These are phyloP conservation scores for Corbicula japonica DNA, from an alignment of 2,888 invertebrate genomes.

Conservation along the genomic window DNA sequence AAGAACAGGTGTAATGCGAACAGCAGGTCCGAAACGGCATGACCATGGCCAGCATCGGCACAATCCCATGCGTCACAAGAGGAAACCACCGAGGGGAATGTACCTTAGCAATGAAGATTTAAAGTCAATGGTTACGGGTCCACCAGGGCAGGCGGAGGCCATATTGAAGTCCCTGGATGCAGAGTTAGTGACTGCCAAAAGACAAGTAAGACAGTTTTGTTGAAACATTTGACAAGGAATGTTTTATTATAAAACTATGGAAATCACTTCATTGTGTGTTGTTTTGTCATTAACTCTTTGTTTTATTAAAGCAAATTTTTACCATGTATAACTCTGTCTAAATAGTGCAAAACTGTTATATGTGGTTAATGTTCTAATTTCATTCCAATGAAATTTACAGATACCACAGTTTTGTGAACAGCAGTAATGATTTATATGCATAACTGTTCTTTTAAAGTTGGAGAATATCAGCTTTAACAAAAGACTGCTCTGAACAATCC, in stretches of 20 bases:
- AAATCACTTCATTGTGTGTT: background rate
- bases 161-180: conserved; percentile 97
- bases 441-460: no score
- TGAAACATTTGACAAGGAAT: no score
- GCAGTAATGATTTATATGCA: no score
- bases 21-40: conserved; percentile 79
- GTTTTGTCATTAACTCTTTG: background rate
- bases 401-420: no score
- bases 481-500: no score
- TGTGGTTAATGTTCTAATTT: no score
- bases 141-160: conserved; percentile 92
- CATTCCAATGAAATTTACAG: no score
- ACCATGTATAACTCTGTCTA: no score
- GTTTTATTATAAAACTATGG: background rate
- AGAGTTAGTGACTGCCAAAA: conserved; percentile 96
- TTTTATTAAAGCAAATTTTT: no score
- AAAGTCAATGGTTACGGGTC: conserved; percentile 94
- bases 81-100: conserved; percentile 98
- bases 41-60: conserved; percentile 81
- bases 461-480: no score
- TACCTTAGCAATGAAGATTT: conserved; percentile 99
- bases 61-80: conserved; percentile 87
- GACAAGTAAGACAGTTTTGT: conserved; percentile 93
- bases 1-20: conserved; percentile 81
- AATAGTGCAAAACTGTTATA: no score